Evolutionary conservation across 2,113 vertebrate species (phyloP).

Genomic region (Sylvicapra grimmia): DNA sequence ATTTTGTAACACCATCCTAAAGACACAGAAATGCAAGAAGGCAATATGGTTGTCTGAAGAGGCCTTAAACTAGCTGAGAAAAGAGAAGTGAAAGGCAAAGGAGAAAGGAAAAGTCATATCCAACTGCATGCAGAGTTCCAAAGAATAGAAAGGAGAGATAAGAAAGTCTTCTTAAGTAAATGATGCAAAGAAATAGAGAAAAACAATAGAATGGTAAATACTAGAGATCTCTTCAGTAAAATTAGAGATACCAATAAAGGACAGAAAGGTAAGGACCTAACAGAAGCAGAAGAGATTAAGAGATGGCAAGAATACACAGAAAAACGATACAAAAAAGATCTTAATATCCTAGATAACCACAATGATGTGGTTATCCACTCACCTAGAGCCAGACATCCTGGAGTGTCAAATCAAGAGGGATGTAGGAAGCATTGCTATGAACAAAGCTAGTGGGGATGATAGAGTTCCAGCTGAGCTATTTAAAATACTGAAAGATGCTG

Average conservation of each 20-base stretch:
- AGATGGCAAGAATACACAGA: neutral
- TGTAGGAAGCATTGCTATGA: neutral
- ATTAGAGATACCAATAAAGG: neutral
- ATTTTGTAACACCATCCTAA: neutral
- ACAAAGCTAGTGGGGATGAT: neutral
- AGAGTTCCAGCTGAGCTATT: neutral
- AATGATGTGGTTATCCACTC: neutral
- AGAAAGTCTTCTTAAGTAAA: neutral
- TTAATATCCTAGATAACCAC: neutral
- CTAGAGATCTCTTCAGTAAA: neutral
- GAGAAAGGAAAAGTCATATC: neutral
- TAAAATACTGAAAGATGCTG: neutral
- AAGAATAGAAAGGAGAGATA: neutral
- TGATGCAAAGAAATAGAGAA: neutral
- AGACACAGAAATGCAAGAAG: neutral
- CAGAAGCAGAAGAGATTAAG: neutral
- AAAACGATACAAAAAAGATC: neutral
- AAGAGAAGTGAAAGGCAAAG: neutral
- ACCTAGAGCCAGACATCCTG: neutral
- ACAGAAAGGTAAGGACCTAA: neutral
- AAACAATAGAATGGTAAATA: neutral
- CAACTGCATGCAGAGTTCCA: neutral
- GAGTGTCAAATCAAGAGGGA: neutral
- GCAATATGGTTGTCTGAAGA: neutral
- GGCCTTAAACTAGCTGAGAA: neutral